These are phyloP conservation scores for Eueremaeus valkanovi DNA, from an alignment of 2,888 invertebrate genomes.

Conservation along the genomic window DNA sequence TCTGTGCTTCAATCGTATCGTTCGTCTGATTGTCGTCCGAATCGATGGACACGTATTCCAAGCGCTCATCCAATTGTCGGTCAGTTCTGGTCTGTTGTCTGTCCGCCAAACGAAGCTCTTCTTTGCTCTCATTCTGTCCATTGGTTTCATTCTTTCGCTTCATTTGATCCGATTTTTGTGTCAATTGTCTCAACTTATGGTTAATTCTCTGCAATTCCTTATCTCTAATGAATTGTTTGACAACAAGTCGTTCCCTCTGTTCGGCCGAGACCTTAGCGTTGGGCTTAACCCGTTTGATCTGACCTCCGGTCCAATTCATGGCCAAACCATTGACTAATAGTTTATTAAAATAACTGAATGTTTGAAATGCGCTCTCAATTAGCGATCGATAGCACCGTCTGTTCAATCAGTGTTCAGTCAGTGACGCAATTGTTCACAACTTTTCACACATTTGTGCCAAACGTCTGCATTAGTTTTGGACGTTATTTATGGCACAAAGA, in stretches of 20 bases:
- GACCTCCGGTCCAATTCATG: slow-evolving; percentile 31
- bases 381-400: not conserved
- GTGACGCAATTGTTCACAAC: not conserved
- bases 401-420: not conserved
- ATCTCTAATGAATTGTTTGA: not conserved
- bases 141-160: not conserved
- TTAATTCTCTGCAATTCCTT: not conserved
- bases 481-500: not conserved
- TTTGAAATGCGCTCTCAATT: slow-evolving; percentile 9
- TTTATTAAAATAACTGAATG: slow-evolving; percentile 6
- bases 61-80: not conserved
- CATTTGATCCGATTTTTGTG: not conserved
- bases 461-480: not conserved
- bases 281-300: not conserved
- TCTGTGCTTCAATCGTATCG: not conserved
- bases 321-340: not conserved
- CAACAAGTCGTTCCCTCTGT: not conserved
- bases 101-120: not conserved
- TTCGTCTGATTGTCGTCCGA: not conserved
- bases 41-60: not conserved
- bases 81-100: not conserved
- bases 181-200: not conserved
- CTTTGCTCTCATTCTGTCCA: not conserved
- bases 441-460: not conserved
- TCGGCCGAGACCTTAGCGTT: not conserved